A percentile compares a stretch with the other conserved stretches of the same genome.
These are phyloP conservation scores for Spea hammondii DNA, from an alignment of 2,797 vertebrate species.

Conservation along the genomic window DNA sequence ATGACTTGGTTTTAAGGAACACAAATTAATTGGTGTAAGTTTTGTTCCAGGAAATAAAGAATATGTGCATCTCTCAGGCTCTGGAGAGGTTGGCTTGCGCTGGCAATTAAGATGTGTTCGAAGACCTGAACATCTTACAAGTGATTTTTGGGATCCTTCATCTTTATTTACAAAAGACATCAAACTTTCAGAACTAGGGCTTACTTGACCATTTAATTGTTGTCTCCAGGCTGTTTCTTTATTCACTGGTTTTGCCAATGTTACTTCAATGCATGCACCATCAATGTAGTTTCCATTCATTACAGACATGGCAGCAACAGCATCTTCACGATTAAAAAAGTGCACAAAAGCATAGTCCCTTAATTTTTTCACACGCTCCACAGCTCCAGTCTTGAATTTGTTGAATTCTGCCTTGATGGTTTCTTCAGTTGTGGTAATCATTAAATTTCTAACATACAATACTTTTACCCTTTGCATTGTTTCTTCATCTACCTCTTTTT, in stretches of 20 bases:
- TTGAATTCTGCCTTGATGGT: conserved; percentile 85
- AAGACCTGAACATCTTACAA: conserved; percentile 64
- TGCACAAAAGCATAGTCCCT: conserved; percentile 92
- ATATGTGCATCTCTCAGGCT: conserved; percentile 71
- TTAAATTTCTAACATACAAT: conserved; percentile 85
- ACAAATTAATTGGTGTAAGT: conserved; percentile 78
- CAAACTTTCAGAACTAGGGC: conserved; percentile 64
- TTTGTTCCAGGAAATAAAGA: conserved; percentile 78
- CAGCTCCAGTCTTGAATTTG: conserved; percentile 79
- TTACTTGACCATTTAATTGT: conserved; percentile 65
- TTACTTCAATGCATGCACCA: conserved; percentile 82
- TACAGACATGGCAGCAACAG: conserved; percentile 76
- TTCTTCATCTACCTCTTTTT: conserved; percentile 88
- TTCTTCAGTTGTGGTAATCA: conserved; percentile 86
- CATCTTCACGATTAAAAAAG: conserved; percentile 85
- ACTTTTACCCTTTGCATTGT: conserved; percentile 89
- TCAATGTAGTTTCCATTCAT: conserved; percentile 87
- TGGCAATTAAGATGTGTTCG: conserved; percentile 66
- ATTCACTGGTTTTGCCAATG: conserved; percentile 82
- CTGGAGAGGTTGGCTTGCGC: conserved; percentile 63
- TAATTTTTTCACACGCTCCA: conserved; percentile 92
- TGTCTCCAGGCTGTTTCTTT: conserved; percentile 72
- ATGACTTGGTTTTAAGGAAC: conserved; percentile 81
- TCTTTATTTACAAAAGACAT: conserved; percentile 72
- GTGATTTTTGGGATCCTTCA: conserved; percentile 64